phyloP scores from a whole-genome alignment of 2,113 vertebrate species.

The Brachypteracias leptosomus region DNA sequence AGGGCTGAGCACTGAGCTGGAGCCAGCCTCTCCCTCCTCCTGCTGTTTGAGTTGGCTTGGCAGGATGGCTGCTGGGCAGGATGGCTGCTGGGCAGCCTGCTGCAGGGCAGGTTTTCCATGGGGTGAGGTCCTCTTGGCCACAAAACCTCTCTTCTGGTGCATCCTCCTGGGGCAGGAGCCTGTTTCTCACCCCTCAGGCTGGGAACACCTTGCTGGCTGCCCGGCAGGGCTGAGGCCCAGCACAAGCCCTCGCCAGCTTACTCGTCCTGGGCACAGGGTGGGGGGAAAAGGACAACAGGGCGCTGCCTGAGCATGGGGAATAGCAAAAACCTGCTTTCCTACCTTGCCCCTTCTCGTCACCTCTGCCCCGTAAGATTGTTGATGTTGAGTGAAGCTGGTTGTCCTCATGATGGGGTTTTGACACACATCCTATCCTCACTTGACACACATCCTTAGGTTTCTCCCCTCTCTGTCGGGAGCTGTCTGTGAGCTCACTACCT shows the following conservation, averaged over 20 bases:
- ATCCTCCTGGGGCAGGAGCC: background rate
- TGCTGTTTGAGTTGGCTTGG: background rate
- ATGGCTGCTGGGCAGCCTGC: background rate
- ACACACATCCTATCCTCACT: background rate
- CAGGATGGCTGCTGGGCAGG: background rate
- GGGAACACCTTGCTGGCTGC: background rate
- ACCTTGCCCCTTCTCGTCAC: background rate
- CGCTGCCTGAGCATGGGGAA: background rate
- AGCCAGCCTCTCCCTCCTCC: background rate
- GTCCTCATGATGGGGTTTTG: background rate
- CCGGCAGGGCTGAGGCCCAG: background rate
- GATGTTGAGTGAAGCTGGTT: background rate
- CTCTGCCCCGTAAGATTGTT: background rate
- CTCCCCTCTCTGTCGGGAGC: background rate
- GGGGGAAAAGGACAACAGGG: background rate
- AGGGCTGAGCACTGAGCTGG: background rate
- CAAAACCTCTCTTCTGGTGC: background rate
- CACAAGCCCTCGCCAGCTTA: background rate
- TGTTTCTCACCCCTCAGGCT: fast-evolving
- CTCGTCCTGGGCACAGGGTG: background rate
- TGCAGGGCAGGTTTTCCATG: background rate
- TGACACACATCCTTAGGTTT: background rate
- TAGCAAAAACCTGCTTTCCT: background rate
- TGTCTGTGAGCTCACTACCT: background rate
- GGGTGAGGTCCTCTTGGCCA: fast-evolving